Evolutionary conservation across 1,140 invertebrate genomes (phyloP), one percentile per base, ranked within the genome.

Genomic region (Acyrthosiphon pisum): DNA sequence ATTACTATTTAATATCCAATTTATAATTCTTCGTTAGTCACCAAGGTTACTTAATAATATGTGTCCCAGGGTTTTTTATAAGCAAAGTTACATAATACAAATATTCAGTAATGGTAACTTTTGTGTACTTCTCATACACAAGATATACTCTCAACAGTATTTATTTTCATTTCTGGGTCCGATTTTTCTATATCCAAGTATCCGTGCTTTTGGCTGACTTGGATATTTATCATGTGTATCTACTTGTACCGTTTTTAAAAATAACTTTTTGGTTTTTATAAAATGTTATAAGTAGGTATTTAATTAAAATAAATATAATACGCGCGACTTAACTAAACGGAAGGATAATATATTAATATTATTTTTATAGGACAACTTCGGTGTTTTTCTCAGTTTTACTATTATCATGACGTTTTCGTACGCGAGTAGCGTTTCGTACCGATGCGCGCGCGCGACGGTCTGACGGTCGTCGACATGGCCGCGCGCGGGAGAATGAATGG

Each of bases 1-100:
- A 76, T 76, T 76, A 76, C 30, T n/a, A n/a, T 76, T 68, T 76
- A 76, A 68, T 68, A 68, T n/a, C n/a, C 30, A 68, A 68, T n/a
- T 46, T 68, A 68, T n/a, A 68, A n/a, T n/a, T 68, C 60, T 68
- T 68, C 60, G 30, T 14, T 68, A 14, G 60, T n/a, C 60, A 14
- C 14, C 60, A n/a, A 68, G 60, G 60, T 68, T 68, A 22, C 50
- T 53, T 22, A 53, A 53, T 53, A 22, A 53, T 53, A 68, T n/a
- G 60, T n/a, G n/a, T n/a, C 60, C 14, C 14, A n/a, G 30, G 30
- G 14, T 68, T 68, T 68, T 68, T 68, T 68, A 68, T 53, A 22
- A 53, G 50, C 30, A 18, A 68, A 68, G 14, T 68, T 68, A 4
- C 60, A 18, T 18, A n/a, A 18, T 68, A 56, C 30, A n/a, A 68